Percentiles rank a stretch among this genome's conserved stretches.
These are phyloP conservation scores for Conops quadrifasciatus DNA, from an alignment of 2,888 invertebrate genomes.

Conservation along the genomic window DNA sequence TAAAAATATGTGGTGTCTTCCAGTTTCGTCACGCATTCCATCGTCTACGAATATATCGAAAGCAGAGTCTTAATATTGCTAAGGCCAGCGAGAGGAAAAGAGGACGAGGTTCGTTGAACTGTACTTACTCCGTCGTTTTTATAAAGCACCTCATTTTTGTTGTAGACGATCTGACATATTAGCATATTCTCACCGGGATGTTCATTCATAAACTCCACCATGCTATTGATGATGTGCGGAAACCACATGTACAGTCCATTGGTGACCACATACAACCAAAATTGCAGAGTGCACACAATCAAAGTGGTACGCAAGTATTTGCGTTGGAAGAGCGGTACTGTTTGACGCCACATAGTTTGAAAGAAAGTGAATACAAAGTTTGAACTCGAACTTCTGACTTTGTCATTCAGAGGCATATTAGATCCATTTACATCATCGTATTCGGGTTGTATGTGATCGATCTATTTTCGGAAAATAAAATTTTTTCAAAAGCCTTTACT, in stretches of 20 bases:
- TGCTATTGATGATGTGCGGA: constrained; percentile 58
- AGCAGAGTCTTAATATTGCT: neutral
- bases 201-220: constrained; percentile 51
- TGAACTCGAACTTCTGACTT: constrained; percentile 36
- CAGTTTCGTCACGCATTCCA: constrained; percentile 49
- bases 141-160: constrained; percentile 44
- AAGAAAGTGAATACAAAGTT: constrained; percentile 47
- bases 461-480: constrained; percentile 37
- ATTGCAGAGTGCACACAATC: constrained; percentile 57
- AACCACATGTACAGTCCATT: constrained; percentile 62
- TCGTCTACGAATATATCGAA: constrained; percentile 37
- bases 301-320: constrained; percentile 54
- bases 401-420: neutral
- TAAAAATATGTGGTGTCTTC: constrained; percentile 54
- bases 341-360: constrained; percentile 58
- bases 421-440: constrained; percentile 40
- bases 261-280: constrained; percentile 55
- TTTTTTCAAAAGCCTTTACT: neutral
- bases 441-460: constrained; percentile 48
- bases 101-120: too few species aligned
- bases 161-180: constrained; percentile 54
- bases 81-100: too few species aligned
- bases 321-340: constrained; percentile 54
- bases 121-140: constrained; percentile 46
- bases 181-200: constrained; percentile 48